Conservation (phyloP, 1,140 invertebrate genomes). For the Leptoteleia sp. region DNA sequence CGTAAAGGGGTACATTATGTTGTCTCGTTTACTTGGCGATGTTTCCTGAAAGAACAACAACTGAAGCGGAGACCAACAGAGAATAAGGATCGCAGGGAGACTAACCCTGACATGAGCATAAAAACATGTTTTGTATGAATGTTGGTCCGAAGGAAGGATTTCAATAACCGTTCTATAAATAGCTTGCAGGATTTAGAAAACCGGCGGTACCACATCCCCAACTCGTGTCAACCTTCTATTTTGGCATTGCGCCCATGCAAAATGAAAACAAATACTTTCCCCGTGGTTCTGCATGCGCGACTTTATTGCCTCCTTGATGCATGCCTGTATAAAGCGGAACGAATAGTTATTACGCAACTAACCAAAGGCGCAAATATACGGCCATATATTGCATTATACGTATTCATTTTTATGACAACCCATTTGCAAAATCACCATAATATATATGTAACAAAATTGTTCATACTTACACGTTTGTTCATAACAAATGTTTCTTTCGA, state of each 20-base stretch:
- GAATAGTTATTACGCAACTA: slow-evolving; percentile 76
- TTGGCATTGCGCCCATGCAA: slow-evolving; percentile 77
- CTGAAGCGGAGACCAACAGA: slow-evolving; percentile 19
- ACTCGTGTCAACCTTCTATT: slow-evolving; percentile 66
- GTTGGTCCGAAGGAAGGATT: slow-evolving; percentile 69
- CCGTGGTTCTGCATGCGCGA: slow-evolving; percentile 57
- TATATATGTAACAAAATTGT: no score
- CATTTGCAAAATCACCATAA: no score
- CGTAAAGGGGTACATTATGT: slow-evolving; percentile 17
- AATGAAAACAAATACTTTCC: slow-evolving; percentile 79
- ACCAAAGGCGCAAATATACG: slow-evolving; percentile 68
- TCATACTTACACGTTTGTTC: no score
- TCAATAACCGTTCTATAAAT: slow-evolving; percentile 79
- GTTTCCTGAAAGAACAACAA: slow-evolving; percentile 51
- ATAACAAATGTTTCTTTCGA: no score
- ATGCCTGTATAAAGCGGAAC: slow-evolving; percentile 77
- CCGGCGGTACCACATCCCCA: slow-evolving; percentile 33
- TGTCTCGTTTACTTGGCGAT: slow-evolving; percentile 28
- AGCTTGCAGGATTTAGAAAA: slow-evolving; percentile 71
- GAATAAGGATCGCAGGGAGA: background rate
- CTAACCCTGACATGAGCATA: slow-evolving; percentile 37
- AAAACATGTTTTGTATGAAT: slow-evolving; percentile 70
- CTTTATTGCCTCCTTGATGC: slow-evolving; percentile 77
- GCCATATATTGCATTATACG: slow-evolving; percentile 22
- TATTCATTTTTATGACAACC: slow-evolving; percentile 60